Percentiles rank a stretch among this genome's conserved stretches.
Evolutionary conservation across 2,888 invertebrate genomes (phyloP).

Genomic region (Adineta ricciae): DNA sequence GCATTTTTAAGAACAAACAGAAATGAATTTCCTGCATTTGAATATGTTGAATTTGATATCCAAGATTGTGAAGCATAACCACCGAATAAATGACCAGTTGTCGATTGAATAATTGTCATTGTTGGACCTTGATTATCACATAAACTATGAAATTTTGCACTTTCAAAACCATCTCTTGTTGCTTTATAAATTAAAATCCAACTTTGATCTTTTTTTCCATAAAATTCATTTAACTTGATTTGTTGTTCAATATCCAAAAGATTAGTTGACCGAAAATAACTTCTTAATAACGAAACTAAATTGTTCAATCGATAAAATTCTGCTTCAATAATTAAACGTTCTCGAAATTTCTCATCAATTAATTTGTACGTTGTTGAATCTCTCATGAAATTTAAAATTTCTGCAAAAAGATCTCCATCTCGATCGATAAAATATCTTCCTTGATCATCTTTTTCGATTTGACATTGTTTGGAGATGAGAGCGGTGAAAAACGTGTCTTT

Average conservation of each 20-base stretch:
- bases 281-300: background rate
- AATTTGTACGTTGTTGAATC: background rate
- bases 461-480: background rate
- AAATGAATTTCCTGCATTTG: background rate
- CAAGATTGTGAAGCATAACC: background rate
- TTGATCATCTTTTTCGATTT: background rate
- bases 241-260: background rate
- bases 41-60: background rate
- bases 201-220: background rate
- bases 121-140: slow-evolving; percentile 6
- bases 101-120: background rate
- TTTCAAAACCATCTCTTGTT: background rate
- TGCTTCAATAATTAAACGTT: background rate
- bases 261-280: background rate
- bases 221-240: background rate
- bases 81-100: background rate
- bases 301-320: background rate
- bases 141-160: background rate
- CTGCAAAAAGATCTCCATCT: background rate
- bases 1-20: background rate
- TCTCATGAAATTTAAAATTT: background rate
- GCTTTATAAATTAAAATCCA: background rate
- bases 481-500: background rate
- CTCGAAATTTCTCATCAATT: background rate
- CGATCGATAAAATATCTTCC: background rate